A percentile compares a stretch with the other conserved stretches of the same genome.
Conservation (phyloP, 2,888 invertebrate genomes). For the Lucinisca nassula region DNA sequence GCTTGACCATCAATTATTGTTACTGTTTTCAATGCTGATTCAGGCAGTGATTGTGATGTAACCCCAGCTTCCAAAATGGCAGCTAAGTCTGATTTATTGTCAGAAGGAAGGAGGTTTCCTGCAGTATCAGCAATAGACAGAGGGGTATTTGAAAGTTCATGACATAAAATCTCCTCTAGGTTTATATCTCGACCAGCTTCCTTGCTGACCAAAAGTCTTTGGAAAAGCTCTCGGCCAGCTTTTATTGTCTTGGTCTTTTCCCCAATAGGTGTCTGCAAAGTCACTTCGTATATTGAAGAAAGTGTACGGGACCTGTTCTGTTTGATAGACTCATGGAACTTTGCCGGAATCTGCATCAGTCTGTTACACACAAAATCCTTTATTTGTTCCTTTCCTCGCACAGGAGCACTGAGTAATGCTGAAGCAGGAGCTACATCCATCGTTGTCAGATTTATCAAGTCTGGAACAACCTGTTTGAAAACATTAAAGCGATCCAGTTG, state of each 20-base stretch:
- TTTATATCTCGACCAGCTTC: background rate
- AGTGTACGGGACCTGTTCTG: background rate
- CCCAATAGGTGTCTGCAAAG: background rate
- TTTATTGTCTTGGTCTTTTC: background rate
- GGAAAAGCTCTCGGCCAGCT: background rate
- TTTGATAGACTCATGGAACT: background rate
- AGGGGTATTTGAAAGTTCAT: background rate
- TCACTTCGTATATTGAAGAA: background rate
- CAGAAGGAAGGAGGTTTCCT: background rate
- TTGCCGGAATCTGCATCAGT: background rate
- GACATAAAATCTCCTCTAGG: background rate
- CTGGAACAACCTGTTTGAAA: background rate
- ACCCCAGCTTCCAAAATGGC: background rate
- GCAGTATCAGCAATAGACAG: slow-evolving; percentile 1
- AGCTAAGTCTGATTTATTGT: background rate
- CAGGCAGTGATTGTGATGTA: background rate
- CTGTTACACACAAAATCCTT: background rate
- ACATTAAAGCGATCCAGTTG: background rate
- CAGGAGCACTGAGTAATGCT: background rate
- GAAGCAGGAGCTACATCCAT: background rate
- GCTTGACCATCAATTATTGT: background rate
- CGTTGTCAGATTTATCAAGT: background rate
- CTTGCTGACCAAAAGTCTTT: background rate
- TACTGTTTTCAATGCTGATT: background rate
- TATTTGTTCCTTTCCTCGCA: background rate